A percentile compares a stretch with the other conserved stretches of the same genome.
Conservation (phyloP, 2,113 vertebrate species). For the Lophius piscatorius region DNA sequence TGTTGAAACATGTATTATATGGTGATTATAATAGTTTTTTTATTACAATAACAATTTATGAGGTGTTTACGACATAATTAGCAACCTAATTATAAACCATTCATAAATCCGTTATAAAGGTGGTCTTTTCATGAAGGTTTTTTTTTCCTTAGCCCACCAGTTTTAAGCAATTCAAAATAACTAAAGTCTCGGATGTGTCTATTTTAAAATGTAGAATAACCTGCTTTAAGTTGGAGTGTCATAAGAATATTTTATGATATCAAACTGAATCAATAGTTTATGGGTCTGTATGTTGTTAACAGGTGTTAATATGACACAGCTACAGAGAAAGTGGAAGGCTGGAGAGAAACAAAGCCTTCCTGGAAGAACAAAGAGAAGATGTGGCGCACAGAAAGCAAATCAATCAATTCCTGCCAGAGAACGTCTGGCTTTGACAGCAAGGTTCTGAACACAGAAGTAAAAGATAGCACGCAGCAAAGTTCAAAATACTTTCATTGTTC, state of each 20-base stretch:
- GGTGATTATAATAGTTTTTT: too few species aligned
- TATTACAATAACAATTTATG: too few species aligned
- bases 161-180: neutral
- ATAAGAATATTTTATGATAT: constrained; percentile 43
- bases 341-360: constrained; percentile 55
- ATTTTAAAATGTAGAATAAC: constrained; percentile 23
- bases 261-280: constrained; percentile 55
- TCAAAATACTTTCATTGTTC: constrained; percentile 81
- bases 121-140: too few species aligned
- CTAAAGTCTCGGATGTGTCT: constrained; percentile 3
- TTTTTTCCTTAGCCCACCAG: neutral
- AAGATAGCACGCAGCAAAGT: constrained; percentile 73
- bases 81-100: too few species aligned
- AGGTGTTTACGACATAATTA: too few species aligned
- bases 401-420: constrained; percentile 67
- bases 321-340: constrained; percentile 31
- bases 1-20: too few species aligned
- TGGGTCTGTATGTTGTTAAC: constrained; percentile 62
- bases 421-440: constrained; percentile 69
- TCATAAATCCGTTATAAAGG: too few species aligned
- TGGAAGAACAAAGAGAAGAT: constrained; percentile 63
- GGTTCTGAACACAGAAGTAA: constrained; percentile 67
- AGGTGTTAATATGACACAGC: constrained; percentile 74
- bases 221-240: constrained; percentile 31
- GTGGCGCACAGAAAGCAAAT: constrained; percentile 50